Base-by-base conservation (phyloP, 2,888 invertebrate genomes). In the Rugalucina vietnamica region DNA sequence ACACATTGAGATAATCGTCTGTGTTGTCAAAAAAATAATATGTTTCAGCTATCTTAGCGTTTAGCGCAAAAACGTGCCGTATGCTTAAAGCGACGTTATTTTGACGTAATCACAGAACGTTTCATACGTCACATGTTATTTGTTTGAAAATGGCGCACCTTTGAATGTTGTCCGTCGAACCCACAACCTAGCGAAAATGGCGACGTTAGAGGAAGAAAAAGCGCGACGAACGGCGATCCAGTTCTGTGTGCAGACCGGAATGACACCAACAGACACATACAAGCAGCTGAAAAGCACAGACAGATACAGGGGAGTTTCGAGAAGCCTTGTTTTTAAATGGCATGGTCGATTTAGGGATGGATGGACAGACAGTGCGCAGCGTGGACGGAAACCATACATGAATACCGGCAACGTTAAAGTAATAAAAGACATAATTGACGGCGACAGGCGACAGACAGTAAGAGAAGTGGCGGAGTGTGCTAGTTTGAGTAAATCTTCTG, bases 131-230 rank as follows among this genome's bases (percentile, higher is more conserved):
- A 76, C 27, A 65, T 39, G 43, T 65, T 27, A 43, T 76, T 76
- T 76, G 43, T 76, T 60, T 37, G 76, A 60, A 76, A 60, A 76
- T 39, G 39, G 43, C 65, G 37, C 37, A 65, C 39, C 39, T 76
- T 76, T 76, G 65, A 76, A 75, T 75, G 34, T 75, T 57, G 32
- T 24, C 39, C 76, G 32, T 65, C 39, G 60, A 37, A 34, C 39
- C 43, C 18, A 60, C 65, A 39, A 37, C 27, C 37, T 24, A 60
- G 65, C 65, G 65, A 76, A 76, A 76, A 60, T 76, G 65, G 60
- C 76, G 32, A 76, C 65, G 43, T 76, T 65, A 37, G 76, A 76
- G 39, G 76, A 76, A 65, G 43, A 76, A 43, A 76, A 65, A 76
- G 39, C 76, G 37, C n/a, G 21, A 34, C 49, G 36, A 75, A 75